These are phyloP conservation scores for Trididemnum clinides DNA, from an alignment of 23 tunicate species.

Conservation along the genomic window DNA sequence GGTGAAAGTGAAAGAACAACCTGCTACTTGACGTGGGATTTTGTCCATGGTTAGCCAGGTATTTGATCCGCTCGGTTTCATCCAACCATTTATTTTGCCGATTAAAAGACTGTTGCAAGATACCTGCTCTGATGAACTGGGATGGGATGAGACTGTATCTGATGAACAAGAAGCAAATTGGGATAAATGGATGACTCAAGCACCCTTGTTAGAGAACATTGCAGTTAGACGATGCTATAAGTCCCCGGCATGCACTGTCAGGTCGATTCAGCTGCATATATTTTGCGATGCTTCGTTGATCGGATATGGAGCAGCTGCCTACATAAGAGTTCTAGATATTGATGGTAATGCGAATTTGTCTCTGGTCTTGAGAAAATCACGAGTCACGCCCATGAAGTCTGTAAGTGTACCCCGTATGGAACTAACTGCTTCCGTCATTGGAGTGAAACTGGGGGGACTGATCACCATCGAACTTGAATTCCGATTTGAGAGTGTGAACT, in stretches of 20 bases:
- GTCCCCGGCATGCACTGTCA: background rate
- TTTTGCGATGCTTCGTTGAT: slow-evolving; percentile 33
- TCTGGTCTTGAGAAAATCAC: slow-evolving; percentile 36
- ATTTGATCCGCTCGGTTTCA: slow-evolving; percentile 22
- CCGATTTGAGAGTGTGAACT: background rate
- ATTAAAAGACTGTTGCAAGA: slow-evolving; percentile 24
- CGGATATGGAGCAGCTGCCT: slow-evolving; percentile 48
- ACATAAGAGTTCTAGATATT: background rate
- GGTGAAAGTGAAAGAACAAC: background rate
- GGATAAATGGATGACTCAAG: background rate
- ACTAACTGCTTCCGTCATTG: slow-evolving; percentile 12
- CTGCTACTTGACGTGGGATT: slow-evolving; percentile 18
- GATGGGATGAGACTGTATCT: slow-evolving; percentile 30
- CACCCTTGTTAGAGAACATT: background rate
- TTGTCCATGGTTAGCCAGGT: slow-evolving; percentile 13
- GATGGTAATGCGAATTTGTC: background rate
- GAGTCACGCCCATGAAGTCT: slow-evolving; percentile 23
- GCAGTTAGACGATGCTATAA: slow-evolving; percentile 24
- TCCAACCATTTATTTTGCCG: slow-evolving; percentile 18
- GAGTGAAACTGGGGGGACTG: background rate
- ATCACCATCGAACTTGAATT: slow-evolving; percentile 20
- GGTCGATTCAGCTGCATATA: slow-evolving; percentile 1
- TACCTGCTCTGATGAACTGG: background rate
- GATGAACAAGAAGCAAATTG: background rate
- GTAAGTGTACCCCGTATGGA: slow-evolving; percentile 47